phyloP scores from a whole-genome alignment of 2,888 invertebrate species.

The Busseola fusca region DNA sequence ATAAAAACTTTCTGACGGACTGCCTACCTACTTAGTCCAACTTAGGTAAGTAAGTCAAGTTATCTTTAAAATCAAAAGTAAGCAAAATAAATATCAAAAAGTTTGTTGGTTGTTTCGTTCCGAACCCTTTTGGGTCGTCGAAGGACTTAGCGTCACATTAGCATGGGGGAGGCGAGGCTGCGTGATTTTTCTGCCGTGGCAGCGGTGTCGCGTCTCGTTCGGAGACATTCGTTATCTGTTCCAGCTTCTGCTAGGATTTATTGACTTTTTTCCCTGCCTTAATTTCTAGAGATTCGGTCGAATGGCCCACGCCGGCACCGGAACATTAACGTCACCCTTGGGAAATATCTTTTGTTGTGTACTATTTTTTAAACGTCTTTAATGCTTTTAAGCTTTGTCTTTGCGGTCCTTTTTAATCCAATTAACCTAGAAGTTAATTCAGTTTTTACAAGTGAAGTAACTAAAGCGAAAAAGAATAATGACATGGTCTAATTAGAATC shows the following conservation, averaged over 20 bases:
- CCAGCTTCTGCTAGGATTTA: conserved; percentile 83
- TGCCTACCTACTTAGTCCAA: conserved; percentile 53
- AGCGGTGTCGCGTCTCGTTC: conserved; percentile 63
- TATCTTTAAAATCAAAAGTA: conserved; percentile 67
- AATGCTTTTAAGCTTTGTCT: conserved; percentile 60
- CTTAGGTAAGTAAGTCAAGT: conserved; percentile 45
- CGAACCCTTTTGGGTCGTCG: conserved; percentile 64
- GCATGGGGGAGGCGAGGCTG: conserved; percentile 57
- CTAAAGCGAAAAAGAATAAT: neutral
- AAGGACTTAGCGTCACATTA: conserved; percentile 78
- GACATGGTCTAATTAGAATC: neutral
- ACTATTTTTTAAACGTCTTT: conserved; percentile 82
- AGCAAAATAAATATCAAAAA: conserved; percentile 58
- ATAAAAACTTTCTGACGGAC: conserved; percentile 62
- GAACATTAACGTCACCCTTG: conserved; percentile 85
- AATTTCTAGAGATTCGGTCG: conserved; percentile 88
- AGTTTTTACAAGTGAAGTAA: conserved; percentile 15
- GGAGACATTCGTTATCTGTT: conserved; percentile 83
- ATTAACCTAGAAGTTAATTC: conserved; percentile 54
- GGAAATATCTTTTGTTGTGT: conserved; percentile 86
- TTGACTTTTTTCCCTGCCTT: conserved; percentile 86
- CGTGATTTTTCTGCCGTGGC: conserved; percentile 61
- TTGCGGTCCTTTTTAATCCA: conserved; percentile 56
- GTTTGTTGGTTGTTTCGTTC: conserved; percentile 66
- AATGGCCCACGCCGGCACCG: conserved; percentile 85